phyloP scores from a whole-genome alignment of 2,888 invertebrate species.

The Masnerella sp. region DNA sequence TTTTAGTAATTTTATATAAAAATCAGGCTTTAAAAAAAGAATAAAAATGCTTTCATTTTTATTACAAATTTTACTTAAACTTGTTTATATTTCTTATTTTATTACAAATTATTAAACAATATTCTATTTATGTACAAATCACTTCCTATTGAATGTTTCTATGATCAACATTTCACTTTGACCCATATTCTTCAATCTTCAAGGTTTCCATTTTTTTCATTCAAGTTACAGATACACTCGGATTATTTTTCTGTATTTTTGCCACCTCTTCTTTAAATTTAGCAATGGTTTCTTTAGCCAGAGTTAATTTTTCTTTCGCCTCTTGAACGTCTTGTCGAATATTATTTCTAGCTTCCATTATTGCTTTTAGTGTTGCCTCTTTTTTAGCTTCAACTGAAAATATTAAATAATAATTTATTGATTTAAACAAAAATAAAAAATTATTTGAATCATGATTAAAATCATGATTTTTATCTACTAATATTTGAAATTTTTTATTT shows the following conservation, averaged over 20 bases:
- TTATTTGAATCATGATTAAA: too few relatives aligned
- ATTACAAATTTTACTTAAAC: too few relatives aligned
- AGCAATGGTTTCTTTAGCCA: slow-evolving; percentile 91
- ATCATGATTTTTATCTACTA: too few relatives aligned
- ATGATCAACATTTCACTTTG: too few relatives aligned
- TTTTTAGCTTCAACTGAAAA: slow-evolving; percentile 95
- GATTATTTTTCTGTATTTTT: slow-evolving; percentile 75
- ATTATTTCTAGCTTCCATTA: slow-evolving; percentile 88
- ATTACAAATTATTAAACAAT: background rate
- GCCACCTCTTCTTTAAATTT: slow-evolving; percentile 89
- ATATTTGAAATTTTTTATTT: too few relatives aligned
- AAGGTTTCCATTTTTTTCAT: too few relatives aligned
- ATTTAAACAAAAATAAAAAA: slow-evolving; percentile 7
- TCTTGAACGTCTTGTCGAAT: slow-evolving; percentile 89
- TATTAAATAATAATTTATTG: slow-evolving; percentile 66
- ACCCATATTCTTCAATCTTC: too few relatives aligned
- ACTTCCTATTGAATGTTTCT: too few relatives aligned
- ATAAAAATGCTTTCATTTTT: too few relatives aligned
- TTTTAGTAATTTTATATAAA: too few relatives aligned
- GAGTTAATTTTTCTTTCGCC: slow-evolving; percentile 89
- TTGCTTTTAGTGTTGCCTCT: slow-evolving; percentile 86
- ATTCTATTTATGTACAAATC: background rate
- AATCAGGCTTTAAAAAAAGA: too few relatives aligned
- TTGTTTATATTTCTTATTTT: background rate
- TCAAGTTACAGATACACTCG: slow-evolving; percentile 66